A percentile compares a stretch with the other conserved stretches of the same genome.
phyloP scores from a whole-genome alignment of 1,140 invertebrate genomes.

The Solenopsis invicta region DNA sequence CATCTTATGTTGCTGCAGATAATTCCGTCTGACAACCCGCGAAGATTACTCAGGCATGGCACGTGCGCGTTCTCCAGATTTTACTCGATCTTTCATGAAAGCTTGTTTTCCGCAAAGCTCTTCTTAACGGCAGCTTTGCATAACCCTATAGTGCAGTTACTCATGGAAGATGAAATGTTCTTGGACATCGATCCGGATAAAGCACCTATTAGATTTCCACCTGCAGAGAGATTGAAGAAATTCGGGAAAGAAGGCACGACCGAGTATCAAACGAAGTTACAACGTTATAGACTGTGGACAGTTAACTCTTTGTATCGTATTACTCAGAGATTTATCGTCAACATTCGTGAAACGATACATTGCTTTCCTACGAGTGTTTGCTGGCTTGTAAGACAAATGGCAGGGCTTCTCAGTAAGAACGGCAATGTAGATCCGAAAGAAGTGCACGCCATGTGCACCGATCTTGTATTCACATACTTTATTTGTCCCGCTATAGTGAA shows the following conservation, averaged over 20 bases:
- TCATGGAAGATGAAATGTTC: slow-evolving; percentile 97
- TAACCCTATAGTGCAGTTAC: slow-evolving; percentile 95
- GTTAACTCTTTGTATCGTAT: slow-evolving; percentile 94
- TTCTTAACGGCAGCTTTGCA: slow-evolving; percentile 97
- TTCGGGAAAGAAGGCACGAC: slow-evolving; percentile 92
- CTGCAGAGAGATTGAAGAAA: slow-evolving; percentile 91
- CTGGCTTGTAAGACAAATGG: slow-evolving; percentile 93
- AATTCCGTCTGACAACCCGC: slow-evolving; percentile 93
- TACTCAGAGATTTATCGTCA: slow-evolving; percentile 93
- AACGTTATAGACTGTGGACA: slow-evolving; percentile 92
- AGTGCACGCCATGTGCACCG: slow-evolving; percentile 94
- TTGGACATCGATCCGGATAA: slow-evolving; percentile 97
- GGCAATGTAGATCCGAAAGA: slow-evolving; percentile 89
- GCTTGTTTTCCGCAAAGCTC: slow-evolving; percentile 95
- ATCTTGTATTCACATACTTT: slow-evolving; percentile 97
- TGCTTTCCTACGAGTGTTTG: slow-evolving; percentile 96
- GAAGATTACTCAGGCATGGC: slow-evolving; percentile 94
- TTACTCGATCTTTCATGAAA: slow-evolving; percentile 96
- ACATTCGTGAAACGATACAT: slow-evolving; percentile 95
- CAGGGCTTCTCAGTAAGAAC: slow-evolving; percentile 90
- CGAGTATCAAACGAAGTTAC: slow-evolving; percentile 91
- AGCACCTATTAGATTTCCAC: slow-evolving; percentile 91
- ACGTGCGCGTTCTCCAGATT: slow-evolving; percentile 96
- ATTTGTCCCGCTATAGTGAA: slow-evolving; percentile 98
- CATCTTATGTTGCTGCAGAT: slow-evolving; percentile 95